Base-by-base conservation (phyloP, 37 sponge, comb jelly and placozoan genomes). In the Theonella swinhoei region DNA sequence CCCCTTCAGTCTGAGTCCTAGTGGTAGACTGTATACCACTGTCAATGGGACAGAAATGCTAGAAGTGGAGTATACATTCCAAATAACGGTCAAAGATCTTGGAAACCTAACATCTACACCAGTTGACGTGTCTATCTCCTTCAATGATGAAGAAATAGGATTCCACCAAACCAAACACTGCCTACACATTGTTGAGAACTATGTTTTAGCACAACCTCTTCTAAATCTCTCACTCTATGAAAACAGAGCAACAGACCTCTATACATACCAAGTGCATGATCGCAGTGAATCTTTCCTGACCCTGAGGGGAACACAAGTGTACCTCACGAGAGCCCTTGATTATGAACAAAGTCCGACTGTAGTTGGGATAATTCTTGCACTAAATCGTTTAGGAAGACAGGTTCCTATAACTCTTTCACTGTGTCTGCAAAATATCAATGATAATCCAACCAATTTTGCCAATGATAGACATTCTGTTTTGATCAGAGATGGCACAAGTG, bases 391-490 rank as follows among this genome's bases (percentile, higher is more conserved):
- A 26, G 81, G 76, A 26, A 31, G 64, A 0, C 14, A 30, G 9
- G 36, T 80, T 8, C 24, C 26, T 19, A 75, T 88, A 26, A 29
- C 72, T 1, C 26, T 88, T 4, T 30, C 82, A 31, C 38, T 92
- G 28, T 92, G 89, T 81, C 85, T 81, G 22, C 47, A 33, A 43
- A 92, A 92, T 35, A 24, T 80, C 22, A 88, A 92, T 75, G 93
- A 92, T 37, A 85, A 85, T 39, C 93, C 89, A 35, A 83, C 89
- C 31, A n/a, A 67, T 2, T 88, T 92, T 76, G 65, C 32, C 19
- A 36, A 58, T 25, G 63, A 61, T 28, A 32, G 76, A 7, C 54
- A 75, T 19, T 14, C 38, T 59, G 30, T 88, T 34, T 25, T 36
- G 4, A 59, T 87, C 14, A 77, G 76, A 1, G 81, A 83, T 36